Base-by-base conservation (phyloP, 1,140 invertebrate species). In the Dolichoris vasculosae region DNA sequence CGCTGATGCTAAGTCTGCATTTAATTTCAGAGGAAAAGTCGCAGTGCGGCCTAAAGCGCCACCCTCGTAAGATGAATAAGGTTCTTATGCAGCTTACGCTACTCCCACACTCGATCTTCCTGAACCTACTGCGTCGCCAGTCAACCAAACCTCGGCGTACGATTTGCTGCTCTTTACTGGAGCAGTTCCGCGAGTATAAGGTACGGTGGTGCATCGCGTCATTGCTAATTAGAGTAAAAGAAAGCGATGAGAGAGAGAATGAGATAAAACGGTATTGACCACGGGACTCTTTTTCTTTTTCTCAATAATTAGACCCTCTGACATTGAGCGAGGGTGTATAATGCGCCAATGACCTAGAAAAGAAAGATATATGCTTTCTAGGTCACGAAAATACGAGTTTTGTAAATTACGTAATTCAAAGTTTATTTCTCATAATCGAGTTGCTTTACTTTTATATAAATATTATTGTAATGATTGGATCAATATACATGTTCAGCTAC, bases 111-210 rank as follows among this genome's bases (percentile, higher is more conserved):
- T 7, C 71, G 35, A 20, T 75, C 9, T n/a, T 63, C 48, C 46
- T 69, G 23, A 23, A 69, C 7, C 35, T 35, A 90, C 91, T 90
- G 90, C 89, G 90, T 87, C 40, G 59, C 26, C 32, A 67, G 20
- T 59, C 63, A 15, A 46, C 26, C 43, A 32, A 17, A 15, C 26
- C 48, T 0, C 9, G 81, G 11, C 7, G 11, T 43, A 73, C 15
- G 0, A 23, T 1, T 30, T 51, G 38, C 48, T 15, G 2, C 48
- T 40, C 17, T 32, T 0, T 78, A 0, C 43, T 78, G 32, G 75
- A 84, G 13, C 43, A 59, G 17, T 59, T 84, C 43, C n/a, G 43
- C 38, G 76, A 23, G 32, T 84, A 48, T 55, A 84, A 84, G 82
- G 82, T 84, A 82, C 46, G 55, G 4, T 23, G 23, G 4, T 26